These are phyloP conservation scores for Rhabdomys pumilio DNA, from an alignment of 2,797 vertebrate genomes.

Conservation along the genomic window DNA sequence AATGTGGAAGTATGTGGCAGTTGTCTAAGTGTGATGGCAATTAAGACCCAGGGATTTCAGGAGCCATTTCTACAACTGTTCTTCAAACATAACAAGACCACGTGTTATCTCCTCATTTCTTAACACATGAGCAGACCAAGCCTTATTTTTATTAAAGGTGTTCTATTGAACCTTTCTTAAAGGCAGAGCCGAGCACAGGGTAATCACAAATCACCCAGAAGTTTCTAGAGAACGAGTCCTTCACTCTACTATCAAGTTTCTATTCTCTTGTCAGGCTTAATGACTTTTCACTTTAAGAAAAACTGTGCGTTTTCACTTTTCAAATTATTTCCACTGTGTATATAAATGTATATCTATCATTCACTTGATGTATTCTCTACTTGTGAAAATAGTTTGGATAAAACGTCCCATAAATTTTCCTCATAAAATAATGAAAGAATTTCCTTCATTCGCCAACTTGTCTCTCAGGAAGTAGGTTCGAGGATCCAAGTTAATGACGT, in stretches of 20 bases:
- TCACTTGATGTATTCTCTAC: conserved; percentile 18
- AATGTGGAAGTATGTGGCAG: background rate
- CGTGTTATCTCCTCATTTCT: background rate
- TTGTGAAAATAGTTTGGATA: conserved; percentile 36
- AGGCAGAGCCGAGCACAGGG: background rate
- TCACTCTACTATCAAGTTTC: background rate
- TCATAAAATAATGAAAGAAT: conserved; percentile 52
- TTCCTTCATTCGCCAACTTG: conserved; percentile 48
- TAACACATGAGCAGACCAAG: background rate
- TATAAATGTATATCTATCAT: conserved; percentile 15
- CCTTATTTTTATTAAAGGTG: conserved; percentile 26
- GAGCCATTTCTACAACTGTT: background rate
- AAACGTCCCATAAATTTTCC: conserved; percentile 49
- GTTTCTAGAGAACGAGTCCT: background rate
- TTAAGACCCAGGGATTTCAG: background rate
- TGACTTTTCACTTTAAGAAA: conserved; percentile 14
- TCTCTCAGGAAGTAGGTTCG: conserved; percentile 42
- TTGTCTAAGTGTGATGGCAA: background rate
- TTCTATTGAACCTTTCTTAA: conserved; percentile 13
- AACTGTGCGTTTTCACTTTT: conserved; percentile 7
- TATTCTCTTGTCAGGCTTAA: background rate
- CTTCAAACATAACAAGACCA: background rate
- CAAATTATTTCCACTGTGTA: background rate
- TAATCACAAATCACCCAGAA: background rate
- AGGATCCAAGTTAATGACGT: conserved; percentile 35